Evolutionary conservation across 1,140 invertebrate genomes (phyloP).

Genomic region (Drosophila repletoides): DNA sequence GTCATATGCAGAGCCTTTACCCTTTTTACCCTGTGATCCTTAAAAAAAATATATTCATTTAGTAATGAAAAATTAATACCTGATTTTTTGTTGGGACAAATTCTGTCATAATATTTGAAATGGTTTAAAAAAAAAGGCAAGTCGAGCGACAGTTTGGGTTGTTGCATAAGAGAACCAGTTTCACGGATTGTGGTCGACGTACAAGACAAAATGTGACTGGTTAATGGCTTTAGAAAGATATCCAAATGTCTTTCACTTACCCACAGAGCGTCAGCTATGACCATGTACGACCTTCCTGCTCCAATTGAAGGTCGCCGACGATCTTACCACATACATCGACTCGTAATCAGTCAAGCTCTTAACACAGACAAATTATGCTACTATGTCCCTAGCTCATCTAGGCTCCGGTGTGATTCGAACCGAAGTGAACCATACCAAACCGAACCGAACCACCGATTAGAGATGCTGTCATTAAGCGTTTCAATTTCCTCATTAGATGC

Average conservation of each 20-base stretch:
- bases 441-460: too few species aligned
- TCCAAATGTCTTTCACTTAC: slow-evolving; percentile 44
- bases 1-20: too few species aligned
- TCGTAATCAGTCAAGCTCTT: too few species aligned
- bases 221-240: slow-evolving; percentile 40
- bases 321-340: too few species aligned
- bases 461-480: slow-evolving; percentile 1
- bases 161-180: slow-evolving; percentile 67
- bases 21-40: too few species aligned
- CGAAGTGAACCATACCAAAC: too few species aligned
- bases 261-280: slow-evolving; percentile 13
- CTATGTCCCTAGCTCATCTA: slow-evolving; percentile 17
- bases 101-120: slow-evolving; percentile 44
- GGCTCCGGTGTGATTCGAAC: too few species aligned
- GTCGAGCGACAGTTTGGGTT: slow-evolving; percentile 17
- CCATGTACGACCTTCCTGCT: slow-evolving; percentile 19
- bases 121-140: slow-evolving; percentile 21
- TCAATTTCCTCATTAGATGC: slow-evolving; percentile 73
- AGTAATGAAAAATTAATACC: too few species aligned
- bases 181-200: slow-evolving; percentile 5
- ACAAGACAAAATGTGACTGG: slow-evolving; percentile 1
- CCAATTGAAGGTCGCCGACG: slow-evolving; percentile 34
- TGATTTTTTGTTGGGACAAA: too few species aligned
- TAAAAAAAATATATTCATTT: too few species aligned
- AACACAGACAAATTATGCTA: slow-evolving; percentile 35